Evolutionary conservation across 2,888 invertebrate species (phyloP), one percentile per base, ranked within the genome.

Genomic region (Polyommatus iphigenia): DNA sequence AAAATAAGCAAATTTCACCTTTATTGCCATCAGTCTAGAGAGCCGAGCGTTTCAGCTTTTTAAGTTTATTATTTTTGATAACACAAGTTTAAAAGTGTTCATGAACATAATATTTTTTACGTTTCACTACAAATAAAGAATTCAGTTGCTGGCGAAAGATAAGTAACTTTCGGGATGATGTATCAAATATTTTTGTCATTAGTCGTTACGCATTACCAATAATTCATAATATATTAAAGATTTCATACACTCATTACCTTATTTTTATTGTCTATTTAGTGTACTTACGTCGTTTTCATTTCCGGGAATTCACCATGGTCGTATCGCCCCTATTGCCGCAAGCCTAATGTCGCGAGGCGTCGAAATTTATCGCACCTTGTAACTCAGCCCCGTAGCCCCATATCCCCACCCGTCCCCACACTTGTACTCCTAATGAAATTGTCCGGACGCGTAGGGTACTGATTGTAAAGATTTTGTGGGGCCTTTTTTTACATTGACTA

Each of bases 371-470:
- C 92, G 91, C 89, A 87, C 84, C 88, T 92, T 90, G 90, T 93
- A 92, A 92, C 91, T 90, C 90, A 90, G 86, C 88, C 89, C 88
- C 87, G 86, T 86, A 87, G 86, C 85, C 87, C 88, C 86, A 83
- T 83, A 79, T 7, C 84, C 84, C 87, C 87, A 86, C 87, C 87
- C 87, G 83, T 86, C 88, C 90, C 90, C 88, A 91, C 91, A 92
- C 92, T 92, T 91, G 80, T 79, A 80, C 93, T 93, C 92, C 93
- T 94, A 94, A 94, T 94, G 93, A 94, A 94, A 93, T 94, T 92
- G 93, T 94, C 93, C 92, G 91, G 92, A 90, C 91, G 89, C 89
- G 67, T 67, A 67, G 67, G 67, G 18, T 67, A 2, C 67, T 67
- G 67, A 67, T 67, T 67, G 29, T 32, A 67, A 29, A 67, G 67